These are phyloP conservation scores for Glossophaga mutica DNA, from an alignment of 2,797 vertebrate genomes.

Conservation along the genomic window DNA sequence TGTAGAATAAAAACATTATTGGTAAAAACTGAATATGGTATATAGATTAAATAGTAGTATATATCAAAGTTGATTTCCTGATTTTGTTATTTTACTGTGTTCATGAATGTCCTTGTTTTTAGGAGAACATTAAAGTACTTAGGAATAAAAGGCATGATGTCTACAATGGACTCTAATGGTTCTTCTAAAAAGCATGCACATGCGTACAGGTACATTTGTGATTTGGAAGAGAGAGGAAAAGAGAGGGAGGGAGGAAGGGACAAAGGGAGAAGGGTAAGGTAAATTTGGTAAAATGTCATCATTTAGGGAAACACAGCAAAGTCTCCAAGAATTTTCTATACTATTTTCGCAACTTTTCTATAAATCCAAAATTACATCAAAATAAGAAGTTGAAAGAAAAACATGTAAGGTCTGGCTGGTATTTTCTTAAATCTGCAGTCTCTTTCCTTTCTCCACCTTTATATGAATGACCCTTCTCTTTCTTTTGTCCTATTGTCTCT, in stretches of 20 bases:
- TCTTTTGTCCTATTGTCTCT: neutral
- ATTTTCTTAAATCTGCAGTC: neutral
- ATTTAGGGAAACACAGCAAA: neutral
- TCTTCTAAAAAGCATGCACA: neutral
- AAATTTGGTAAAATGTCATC: conserved; percentile 5
- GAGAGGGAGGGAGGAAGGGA: neutral
- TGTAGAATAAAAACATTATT: neutral
- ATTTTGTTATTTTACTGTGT: conserved; percentile 9
- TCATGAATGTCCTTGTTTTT: neutral
- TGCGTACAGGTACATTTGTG: neutral
- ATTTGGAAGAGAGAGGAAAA: neutral
- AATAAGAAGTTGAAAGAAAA: conserved; percentile 38
- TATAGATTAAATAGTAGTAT: neutral
- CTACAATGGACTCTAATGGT: conserved; percentile 1
- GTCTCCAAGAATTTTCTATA: neutral
- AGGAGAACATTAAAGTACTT: neutral
- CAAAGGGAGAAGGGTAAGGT: neutral
- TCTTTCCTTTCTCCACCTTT: neutral
- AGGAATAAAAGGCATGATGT: conserved; percentile 3
- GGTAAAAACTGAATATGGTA: neutral
- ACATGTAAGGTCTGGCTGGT: neutral
- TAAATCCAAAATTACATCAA: conserved; percentile 27
- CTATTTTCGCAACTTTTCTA: neutral
- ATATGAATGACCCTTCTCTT: neutral
- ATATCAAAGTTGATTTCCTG: conserved; percentile 3